These are phyloP conservation scores for Hipparchia semele DNA, from an alignment of 2,888 invertebrate species.

Conservation along the genomic window DNA sequence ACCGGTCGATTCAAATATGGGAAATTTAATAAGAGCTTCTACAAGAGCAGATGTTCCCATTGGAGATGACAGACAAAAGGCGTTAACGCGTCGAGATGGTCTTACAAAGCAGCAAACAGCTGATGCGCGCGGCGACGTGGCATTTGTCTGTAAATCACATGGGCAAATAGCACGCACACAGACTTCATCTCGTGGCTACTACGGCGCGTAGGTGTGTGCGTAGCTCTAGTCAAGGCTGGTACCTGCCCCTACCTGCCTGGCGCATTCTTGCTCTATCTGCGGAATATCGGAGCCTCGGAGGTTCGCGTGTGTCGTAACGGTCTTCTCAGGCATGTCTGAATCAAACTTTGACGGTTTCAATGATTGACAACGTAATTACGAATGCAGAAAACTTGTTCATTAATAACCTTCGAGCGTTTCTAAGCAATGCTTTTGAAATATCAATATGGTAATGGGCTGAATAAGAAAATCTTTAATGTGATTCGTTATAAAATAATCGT, in stretches of 20 bases:
- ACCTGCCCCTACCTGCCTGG: conserved; percentile 72
- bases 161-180: conserved; percentile 70
- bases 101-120: conserved; percentile 67
- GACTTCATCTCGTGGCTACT: conserved; percentile 34
- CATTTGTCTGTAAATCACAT: conserved; percentile 79
- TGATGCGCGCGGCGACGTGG: conserved; percentile 69
- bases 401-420: conserved; percentile 52
- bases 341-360: conserved; percentile 39
- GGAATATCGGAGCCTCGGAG: conserved; percentile 64
- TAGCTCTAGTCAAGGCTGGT: conserved; percentile 49
- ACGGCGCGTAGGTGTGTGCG: conserved; percentile 39
- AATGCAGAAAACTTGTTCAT: conserved; percentile 57
- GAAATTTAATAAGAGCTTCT: conserved; percentile 57
- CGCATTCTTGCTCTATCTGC: conserved; percentile 75
- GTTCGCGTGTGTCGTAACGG: conserved; percentile 67
- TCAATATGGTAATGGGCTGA: conserved; percentile 21
- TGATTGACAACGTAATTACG: conserved; percentile 68
- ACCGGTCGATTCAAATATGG: conserved; percentile 27
- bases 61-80: conserved; percentile 65
- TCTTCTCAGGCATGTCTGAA: conserved; percentile 50
- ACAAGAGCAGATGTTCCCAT: conserved; percentile 65
- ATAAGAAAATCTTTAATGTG: conserved; percentile 3
- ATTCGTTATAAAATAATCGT: conserved; percentile 6
- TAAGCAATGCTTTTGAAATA: conserved; percentile 31
- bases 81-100: conserved; percentile 68